Base-by-base conservation (phyloP, 2,888 invertebrate genomes). In the Pammene aurita region DNA sequence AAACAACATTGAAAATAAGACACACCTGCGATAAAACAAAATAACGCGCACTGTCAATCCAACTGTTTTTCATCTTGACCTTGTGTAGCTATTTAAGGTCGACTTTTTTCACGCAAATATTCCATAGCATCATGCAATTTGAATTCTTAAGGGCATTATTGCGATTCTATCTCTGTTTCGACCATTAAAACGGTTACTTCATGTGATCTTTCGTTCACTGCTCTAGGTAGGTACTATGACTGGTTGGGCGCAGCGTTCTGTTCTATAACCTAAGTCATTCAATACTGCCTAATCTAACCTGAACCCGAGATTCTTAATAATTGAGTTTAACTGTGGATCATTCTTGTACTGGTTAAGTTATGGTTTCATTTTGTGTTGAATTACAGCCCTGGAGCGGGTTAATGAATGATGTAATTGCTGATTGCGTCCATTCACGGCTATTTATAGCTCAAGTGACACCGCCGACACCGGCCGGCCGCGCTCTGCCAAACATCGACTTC, bases 321-420 rank as follows among this genome's bases (percentile, higher is more conserved):
- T 13, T n/a, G 4, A 2, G 16, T 6, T 11, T 42, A 34, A 26
- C 7, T 2, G 13, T 34, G 13, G 13, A 13, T 7, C 52, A 34
- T 7, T 13, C 13, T 34, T n/a, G 11, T 13, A 26, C 26, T 11
- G 16, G 57, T n/a, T 42, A 42, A 2, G 42, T 48, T 16, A 9
- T 16, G 48, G 38, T 9, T 38, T 2, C 11, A 42, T 10, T 18
- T 13, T 6, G 2, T 7, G n/a, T 34, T 13, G 34, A 54, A 34
- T 54, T 54, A 41, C 46, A 34, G 50, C 18, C 46, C 67, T 67
- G 67, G 67, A 67, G 62, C 68, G 57, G 57, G 57, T 68, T 64
- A 75, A 78, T 81, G 81, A 81, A 84, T 84, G 82, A 84, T 85
- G 84, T 84, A 85, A 86, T 84, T 83, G 84, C 78, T 77, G 76